phyloP scores from a whole-genome alignment of 2,888 invertebrate species.

The Temnothorax unifasciatus region DNA sequence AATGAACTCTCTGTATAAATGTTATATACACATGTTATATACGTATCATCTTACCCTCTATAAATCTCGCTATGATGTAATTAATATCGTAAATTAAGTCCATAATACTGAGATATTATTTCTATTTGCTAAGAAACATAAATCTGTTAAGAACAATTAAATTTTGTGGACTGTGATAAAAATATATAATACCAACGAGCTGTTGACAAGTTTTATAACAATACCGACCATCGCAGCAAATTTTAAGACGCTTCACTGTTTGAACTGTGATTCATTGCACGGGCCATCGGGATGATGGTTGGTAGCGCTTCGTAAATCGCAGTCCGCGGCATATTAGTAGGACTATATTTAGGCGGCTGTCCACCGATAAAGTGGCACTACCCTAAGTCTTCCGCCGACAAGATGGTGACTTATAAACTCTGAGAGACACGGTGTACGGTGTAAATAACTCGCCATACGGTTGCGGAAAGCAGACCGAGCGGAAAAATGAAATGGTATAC shows the following conservation, averaged over 20 bases:
- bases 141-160: slow-evolving; percentile 1
- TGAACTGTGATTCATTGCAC: slow-evolving; percentile 54
- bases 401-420: slow-evolving; percentile 50
- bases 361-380: slow-evolving; percentile 58
- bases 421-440: neutral
- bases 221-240: neutral
- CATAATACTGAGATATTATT: neutral
- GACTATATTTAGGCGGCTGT: slow-evolving; percentile 66
- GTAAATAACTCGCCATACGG: slow-evolving; percentile 43
- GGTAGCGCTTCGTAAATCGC: slow-evolving; percentile 60
- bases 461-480: slow-evolving; percentile 6
- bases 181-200: neutral
- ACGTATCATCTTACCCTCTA: neutral
- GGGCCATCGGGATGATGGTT: slow-evolving; percentile 32
- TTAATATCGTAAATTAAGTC: slow-evolving; percentile 1
- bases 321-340: slow-evolving; percentile 50
- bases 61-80: neutral
- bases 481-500: slow-evolving; percentile 1
- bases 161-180: neutral
- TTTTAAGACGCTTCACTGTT: slow-evolving; percentile 25
- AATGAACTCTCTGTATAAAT: neutral
- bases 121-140: neutral
- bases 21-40: neutral
- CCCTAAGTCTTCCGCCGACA: slow-evolving; percentile 38
- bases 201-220: slow-evolving; percentile 4